Percentiles rank a stretch among this genome's conserved stretches.
These are phyloP conservation scores for Poecilus cupreus DNA, from an alignment of 2,888 invertebrate species.

Conservation along the genomic window DNA sequence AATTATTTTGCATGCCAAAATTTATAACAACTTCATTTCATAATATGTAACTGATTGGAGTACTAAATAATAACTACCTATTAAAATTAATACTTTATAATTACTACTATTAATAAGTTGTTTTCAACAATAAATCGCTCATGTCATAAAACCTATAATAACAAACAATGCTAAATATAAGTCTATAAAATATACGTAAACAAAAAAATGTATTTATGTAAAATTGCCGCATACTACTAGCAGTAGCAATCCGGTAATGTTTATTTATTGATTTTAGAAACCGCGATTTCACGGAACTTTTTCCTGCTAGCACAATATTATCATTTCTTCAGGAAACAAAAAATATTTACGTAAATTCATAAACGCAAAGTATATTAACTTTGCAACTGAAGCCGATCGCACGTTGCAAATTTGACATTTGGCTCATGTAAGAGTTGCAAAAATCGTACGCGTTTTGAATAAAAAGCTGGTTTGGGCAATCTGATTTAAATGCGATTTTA, in stretches of 20 bases:
- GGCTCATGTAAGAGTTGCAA: not conserved
- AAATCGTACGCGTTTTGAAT: not conserved
- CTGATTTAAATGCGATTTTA: conserved; percentile 1
- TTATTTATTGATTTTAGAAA: not conserved
- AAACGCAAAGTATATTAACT: not conserved
- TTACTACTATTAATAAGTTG: too few species aligned
- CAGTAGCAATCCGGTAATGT: not conserved
- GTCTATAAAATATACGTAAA: not conserved
- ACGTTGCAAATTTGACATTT: conserved; percentile 23
- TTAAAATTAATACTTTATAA: too few species aligned
- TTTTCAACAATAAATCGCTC: too few species aligned
- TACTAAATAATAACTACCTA: too few species aligned
- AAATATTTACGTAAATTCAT: not conserved
- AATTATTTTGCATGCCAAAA: too few species aligned
- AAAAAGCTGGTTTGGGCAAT: not conserved
- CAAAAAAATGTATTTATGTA: not conserved
- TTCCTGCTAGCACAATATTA: not conserved
- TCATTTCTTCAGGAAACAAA: not conserved
- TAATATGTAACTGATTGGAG: too few species aligned
- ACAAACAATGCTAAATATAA: too few species aligned
- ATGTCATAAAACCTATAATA: too few species aligned
- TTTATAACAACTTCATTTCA: too few species aligned
- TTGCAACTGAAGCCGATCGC: not conserved
- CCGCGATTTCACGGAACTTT: not conserved
- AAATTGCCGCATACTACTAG: not conserved